phyloP scores from a whole-genome alignment of 2,113 vertebrate species.

The Athene noctua region DNA sequence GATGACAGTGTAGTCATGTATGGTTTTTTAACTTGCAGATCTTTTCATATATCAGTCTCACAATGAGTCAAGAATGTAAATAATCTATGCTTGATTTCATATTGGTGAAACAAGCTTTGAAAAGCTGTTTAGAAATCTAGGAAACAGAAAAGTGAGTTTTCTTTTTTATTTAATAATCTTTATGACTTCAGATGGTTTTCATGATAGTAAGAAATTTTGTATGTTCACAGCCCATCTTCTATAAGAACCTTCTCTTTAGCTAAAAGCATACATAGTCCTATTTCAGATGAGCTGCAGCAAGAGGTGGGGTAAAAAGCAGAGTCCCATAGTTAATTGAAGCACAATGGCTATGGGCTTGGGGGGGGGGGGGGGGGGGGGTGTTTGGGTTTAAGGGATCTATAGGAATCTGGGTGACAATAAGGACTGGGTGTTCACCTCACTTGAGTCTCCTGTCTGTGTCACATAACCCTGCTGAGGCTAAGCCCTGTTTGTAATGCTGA shows the following conservation, averaged over 20 bases:
- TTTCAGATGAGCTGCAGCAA: neutral
- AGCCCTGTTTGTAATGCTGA: neutral
- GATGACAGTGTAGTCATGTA: neutral
- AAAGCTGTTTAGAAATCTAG: neutral
- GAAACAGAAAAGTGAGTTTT: neutral
- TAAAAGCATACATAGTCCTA: neutral
- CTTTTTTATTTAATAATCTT: neutral
- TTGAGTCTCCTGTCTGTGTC: neutral
- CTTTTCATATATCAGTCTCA: neutral
- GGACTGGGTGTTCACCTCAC: neutral
- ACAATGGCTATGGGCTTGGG: fast-evolving
- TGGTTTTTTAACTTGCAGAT: neutral
- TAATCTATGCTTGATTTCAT: neutral
- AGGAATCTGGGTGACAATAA: neutral
- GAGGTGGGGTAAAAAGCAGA: neutral
- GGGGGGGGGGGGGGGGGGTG: fast-evolving
- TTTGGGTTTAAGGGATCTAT: neutral
- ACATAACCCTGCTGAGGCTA: neutral
- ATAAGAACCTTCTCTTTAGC: neutral
- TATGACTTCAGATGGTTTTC: neutral
- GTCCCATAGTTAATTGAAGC: neutral
- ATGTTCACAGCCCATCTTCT: neutral
- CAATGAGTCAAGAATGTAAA: neutral
- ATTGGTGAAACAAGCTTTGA: neutral
- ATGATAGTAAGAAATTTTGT: neutral